Evolutionary conservation across 2,797 vertebrate species (phyloP), one percentile per base, ranked within the genome.

Genomic region (Tapera naevia): DNA sequence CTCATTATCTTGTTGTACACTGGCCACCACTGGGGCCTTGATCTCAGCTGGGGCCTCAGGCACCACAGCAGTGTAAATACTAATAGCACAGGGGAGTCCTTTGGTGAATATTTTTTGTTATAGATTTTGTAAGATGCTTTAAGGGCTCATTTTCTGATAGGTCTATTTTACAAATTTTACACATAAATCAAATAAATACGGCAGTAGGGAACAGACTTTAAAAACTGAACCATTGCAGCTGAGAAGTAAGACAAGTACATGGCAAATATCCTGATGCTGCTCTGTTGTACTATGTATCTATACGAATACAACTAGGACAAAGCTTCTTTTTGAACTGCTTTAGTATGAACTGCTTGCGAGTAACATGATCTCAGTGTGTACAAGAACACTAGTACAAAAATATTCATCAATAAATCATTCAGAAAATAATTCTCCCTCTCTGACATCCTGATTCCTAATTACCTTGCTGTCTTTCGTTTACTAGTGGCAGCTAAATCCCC

Each of bases 361-460:
- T 89, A 95, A 89, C 62, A 72, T 13, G 64, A 92, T 91, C 92
- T 93, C 18, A 16, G 79, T n/a, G 23, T 73, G 73, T 79, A 62
- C 73, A 85, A 93, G 92, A 90, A 92, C 89, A 70, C 90, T 80
- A 71, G 69, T 81, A 76, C 65, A 89, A 95, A 97, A 95, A 96
- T 96, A 95, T 96, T 97, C 93, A 97, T 96, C 96, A 30, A 89
- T 94, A 93, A 92, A 97, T 97, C 97, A 96, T 88, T 96, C 92
- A 88, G 89, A 92, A 96, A 97, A 97, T 96, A 94, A 96, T 96
- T 95, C 78, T 95, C 39, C 22, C 86, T 94, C 75, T 94, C 78
- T 92, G 72, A 95, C 95, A 95, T 88, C 67, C 45, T 37, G 65
- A 82, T 88, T 94, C 82, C 75, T 97, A 97, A 97, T 97, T 97